Evolutionary conservation across 2,888 invertebrate species (phyloP).

Genomic region (Ectemnius continuus): DNA sequence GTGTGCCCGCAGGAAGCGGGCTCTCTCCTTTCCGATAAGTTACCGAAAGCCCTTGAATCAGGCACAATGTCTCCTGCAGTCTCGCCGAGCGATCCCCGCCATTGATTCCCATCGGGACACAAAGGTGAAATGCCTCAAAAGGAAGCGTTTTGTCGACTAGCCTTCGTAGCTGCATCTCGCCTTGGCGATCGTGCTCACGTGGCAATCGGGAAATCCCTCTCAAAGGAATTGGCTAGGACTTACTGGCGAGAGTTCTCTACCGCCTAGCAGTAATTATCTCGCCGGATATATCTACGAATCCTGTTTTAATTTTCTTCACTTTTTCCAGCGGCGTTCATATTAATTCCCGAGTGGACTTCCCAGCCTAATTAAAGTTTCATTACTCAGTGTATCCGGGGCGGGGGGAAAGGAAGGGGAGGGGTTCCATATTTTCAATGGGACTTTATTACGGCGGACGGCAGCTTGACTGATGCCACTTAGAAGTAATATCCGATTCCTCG

Average conservation of each 20-base stretch:
- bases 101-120: slow-evolving; percentile 32
- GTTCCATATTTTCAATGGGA: not conserved
- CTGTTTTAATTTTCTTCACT: not conserved
- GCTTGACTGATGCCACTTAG: not conserved
- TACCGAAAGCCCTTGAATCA: slow-evolving; percentile 22
- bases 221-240: slow-evolving; percentile 34
- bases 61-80: slow-evolving; percentile 31
- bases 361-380: too few relatives aligned
- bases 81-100: slow-evolving; percentile 21
- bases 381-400: too few relatives aligned
- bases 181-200: slow-evolving; percentile 36
- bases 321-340: not conserved
- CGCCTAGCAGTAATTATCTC: slow-evolving; percentile 5
- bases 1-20: slow-evolving; percentile 23
- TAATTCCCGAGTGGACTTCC: too few relatives aligned
- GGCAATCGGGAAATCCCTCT: slow-evolving; percentile 48
- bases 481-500: not conserved
- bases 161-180: slow-evolving; percentile 13
- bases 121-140: slow-evolving; percentile 55
- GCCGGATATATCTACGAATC: not conserved
- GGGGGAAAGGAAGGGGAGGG: not conserved
- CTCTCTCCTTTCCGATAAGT: slow-evolving; percentile 33
- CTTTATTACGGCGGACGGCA: not conserved
- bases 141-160: slow-evolving; percentile 50
- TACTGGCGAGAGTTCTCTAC: slow-evolving; percentile 28